Percentiles rank a stretch among this genome's conserved stretches.
phyloP scores from a whole-genome alignment of 2,797 vertebrate species.

The Anabas testudineus region DNA sequence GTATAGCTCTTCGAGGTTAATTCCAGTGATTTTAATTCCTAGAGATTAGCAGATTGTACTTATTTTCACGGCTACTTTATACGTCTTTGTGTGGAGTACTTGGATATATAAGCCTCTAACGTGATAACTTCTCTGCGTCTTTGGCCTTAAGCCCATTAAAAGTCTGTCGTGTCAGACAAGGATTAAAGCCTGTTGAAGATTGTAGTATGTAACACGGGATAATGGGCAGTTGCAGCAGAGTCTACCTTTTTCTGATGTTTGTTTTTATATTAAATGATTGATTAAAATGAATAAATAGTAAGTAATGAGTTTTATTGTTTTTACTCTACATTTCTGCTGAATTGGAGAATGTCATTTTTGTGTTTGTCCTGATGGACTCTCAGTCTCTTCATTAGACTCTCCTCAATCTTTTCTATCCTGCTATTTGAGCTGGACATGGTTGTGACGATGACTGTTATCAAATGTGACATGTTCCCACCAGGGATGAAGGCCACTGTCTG shows the following conservation, averaged over 20 bases:
- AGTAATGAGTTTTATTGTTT: background rate
- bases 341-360: constrained; percentile 25
- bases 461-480: constrained; percentile 75
- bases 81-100: constrained; percentile 78
- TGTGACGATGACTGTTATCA: constrained; percentile 73
- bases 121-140: constrained; percentile 83
- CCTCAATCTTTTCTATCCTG: constrained; percentile 37
- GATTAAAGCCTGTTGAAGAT: constrained; percentile 80
- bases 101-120: constrained; percentile 79
- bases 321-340: constrained; percentile 5
- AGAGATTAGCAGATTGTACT: constrained; percentile 71
- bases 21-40: constrained; percentile 61
- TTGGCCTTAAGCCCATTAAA: constrained; percentile 85
- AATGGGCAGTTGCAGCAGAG: constrained; percentile 51
- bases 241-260: constrained; percentile 29
- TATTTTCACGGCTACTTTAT: constrained; percentile 77
- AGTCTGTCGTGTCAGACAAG: constrained; percentile 84
- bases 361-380: constrained; percentile 27
- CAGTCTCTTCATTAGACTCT: constrained; percentile 39
- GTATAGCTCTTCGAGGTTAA: constrained; percentile 42
- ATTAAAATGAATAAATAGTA: background rate
- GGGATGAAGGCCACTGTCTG: constrained; percentile 74
- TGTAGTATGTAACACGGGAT: constrained; percentile 65
- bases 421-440: constrained; percentile 52
- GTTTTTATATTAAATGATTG: background rate